Conservation (phyloP, 2,113 vertebrate genomes). For the Zosterops borbonicus region DNA sequence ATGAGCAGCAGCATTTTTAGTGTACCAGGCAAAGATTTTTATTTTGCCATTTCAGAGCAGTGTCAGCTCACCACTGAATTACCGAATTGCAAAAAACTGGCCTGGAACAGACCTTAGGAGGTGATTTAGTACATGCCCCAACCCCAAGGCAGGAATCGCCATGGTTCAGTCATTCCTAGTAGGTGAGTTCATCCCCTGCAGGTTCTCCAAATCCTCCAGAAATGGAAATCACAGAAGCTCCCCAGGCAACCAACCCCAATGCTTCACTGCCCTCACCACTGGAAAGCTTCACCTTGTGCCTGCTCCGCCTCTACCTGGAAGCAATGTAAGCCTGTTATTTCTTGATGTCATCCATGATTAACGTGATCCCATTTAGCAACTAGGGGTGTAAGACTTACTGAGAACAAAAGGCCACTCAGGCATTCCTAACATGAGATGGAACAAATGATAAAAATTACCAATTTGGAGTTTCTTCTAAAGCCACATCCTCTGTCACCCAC, state of each 20-base stretch:
- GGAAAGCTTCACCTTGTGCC: not conserved
- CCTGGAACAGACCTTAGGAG: not conserved
- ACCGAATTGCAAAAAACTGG: not conserved
- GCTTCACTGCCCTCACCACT: not conserved
- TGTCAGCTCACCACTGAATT: not conserved
- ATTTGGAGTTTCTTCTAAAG: not conserved
- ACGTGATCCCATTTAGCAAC: not conserved
- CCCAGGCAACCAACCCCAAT: not conserved
- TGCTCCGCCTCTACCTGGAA: not conserved
- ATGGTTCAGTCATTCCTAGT: constrained; percentile 5
- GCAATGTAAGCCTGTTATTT: constrained; percentile 25
- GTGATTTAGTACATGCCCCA: constrained; percentile 1
- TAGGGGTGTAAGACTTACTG: not conserved
- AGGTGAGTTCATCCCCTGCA: not conserved
- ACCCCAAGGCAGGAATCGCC: not conserved
- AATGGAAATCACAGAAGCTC: not conserved
- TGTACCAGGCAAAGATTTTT: not conserved
- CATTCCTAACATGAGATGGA: not conserved
- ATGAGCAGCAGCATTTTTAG: not conserved
- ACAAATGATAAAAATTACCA: not conserved
- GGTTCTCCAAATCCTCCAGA: constrained; percentile 18
- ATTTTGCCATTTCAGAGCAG: not conserved
- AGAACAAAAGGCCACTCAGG: not conserved
- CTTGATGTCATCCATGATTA: constrained; percentile 1
- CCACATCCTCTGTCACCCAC: not conserved